These are phyloP conservation scores for Galaxea fascicularis DNA, from an alignment of 92 coral and sea anemone genomes.

Conservation along the genomic window DNA sequence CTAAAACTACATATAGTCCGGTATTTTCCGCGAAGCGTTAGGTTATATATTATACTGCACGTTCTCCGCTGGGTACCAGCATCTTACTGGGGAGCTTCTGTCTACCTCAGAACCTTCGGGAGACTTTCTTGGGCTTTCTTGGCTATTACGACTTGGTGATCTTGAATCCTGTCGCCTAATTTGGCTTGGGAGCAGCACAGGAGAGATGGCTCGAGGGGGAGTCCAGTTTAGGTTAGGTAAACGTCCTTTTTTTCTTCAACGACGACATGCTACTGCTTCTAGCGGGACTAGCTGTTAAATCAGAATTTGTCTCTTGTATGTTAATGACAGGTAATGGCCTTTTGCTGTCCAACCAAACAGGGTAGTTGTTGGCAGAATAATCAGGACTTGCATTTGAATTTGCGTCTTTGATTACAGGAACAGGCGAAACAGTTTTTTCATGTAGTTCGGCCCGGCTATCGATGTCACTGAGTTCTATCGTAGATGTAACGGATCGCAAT, in stretches of 20 bases:
- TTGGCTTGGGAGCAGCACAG: slow-evolving; percentile 5
- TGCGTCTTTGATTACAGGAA: neutral
- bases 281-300: slow-evolving; percentile 8
- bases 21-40: neutral
- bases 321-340: neutral
- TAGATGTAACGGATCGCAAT: neutral
- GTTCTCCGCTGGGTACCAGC: slow-evolving; percentile 48
- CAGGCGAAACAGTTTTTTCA: too few relatives aligned
- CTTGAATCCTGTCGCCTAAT: neutral
- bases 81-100: neutral
- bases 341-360: too few relatives aligned
- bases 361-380: neutral
- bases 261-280: neutral
- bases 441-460: neutral
- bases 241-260: neutral
- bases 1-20: neutral
- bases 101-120: slow-evolving; percentile 30
- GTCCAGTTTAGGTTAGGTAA: neutral
- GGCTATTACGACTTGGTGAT: neutral
- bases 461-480: neutral
- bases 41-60: slow-evolving; percentile 36
- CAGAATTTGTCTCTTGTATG: neutral
- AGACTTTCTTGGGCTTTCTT: slow-evolving; percentile 19
- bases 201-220: slow-evolving; percentile 20
- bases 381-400: slow-evolving; percentile 1